Evolutionary conservation across 2,888 invertebrate genomes (phyloP), one percentile per base, ranked within the genome.

Genomic region (Sympetrum striolatum): DNA sequence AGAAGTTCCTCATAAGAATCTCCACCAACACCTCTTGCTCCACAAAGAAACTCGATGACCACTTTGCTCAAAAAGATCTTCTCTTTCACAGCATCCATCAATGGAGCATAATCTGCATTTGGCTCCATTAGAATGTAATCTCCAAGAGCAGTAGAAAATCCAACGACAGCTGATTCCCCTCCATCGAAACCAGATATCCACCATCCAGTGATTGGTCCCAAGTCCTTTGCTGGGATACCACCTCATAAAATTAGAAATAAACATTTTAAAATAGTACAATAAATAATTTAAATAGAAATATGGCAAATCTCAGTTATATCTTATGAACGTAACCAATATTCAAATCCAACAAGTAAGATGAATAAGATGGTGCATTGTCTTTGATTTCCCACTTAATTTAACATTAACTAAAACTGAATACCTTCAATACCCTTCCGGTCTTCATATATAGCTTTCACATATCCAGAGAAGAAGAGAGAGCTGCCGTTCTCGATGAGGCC

Each of bases 131-230:
- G 94, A 93, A 97, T 96, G 93, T 98, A 98, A 93, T 97, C 97
- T 6, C 96, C 97, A 94, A 95, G 97, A 93, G 96, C 96, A 90
- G 97, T 97, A 48, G 96, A 96, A 92, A 98, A 95, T 73, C 97
- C 97, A 90, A 98, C 95, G 90, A 97, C 95, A 91, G 96, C 96
- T 92, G 95, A 95, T 92, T 96, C 96, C 53, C 97, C 97, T 60
- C 97, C 97, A 94, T 98, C 98, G 94, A 96, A 97, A 14, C 97
- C 97, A 91, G 97, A 96, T 80, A 97, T 96, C 94, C 95, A 97
- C 98, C 98, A 98, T 94, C 97, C 97, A 93, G 96, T 96, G 92
- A 98, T 97, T 0, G 98, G 98, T 0, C 98, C 98, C 92, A 97
- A 95, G 94, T 97, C 96, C 93, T 96, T 96, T 0, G 96, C 95